A percentile compares a stretch with the other conserved stretches of the same genome.
Evolutionary conservation across 2,888 invertebrate species (phyloP).

Genomic region (Tetropium fuscum): DNA sequence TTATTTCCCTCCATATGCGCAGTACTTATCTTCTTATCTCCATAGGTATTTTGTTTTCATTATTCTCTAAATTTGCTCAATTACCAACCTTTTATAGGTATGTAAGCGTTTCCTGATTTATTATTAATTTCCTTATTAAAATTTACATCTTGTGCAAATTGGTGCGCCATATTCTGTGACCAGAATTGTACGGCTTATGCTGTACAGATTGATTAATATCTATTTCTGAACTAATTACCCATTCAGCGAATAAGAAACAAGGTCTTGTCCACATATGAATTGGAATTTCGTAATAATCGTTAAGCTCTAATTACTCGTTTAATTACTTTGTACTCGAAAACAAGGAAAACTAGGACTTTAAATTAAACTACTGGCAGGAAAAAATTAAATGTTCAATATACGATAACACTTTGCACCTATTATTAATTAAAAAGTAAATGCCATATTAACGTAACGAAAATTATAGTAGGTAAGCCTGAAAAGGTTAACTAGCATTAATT

Average conservation of each 20-base stretch:
- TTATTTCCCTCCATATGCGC: too few relatives aligned
- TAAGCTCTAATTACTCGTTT: constrained; percentile 55
- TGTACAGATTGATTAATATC: constrained; percentile 43
- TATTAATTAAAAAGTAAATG: constrained; percentile 4
- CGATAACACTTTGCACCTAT: constrained; percentile 16
- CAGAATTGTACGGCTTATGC: constrained; percentile 22
- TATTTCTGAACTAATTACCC: constrained; percentile 58
- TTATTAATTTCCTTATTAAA: too few relatives aligned
- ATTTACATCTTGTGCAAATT: not conserved
- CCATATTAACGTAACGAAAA: constrained; percentile 3
- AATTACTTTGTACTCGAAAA: constrained; percentile 54
- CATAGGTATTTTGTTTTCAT: too few relatives aligned
- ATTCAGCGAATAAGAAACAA: constrained; percentile 49
- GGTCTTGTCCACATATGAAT: constrained; percentile 56
- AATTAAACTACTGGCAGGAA: constrained; percentile 10
- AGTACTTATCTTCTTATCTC: too few relatives aligned
- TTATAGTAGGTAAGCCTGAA: constrained; percentile 10
- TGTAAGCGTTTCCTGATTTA: too few relatives aligned
- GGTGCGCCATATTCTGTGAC: not conserved
- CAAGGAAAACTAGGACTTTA: constrained; percentile 46
- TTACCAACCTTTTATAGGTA: too few relatives aligned
- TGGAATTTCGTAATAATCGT: constrained; percentile 54
- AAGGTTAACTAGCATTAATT: constrained; percentile 16
- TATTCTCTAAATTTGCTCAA: too few relatives aligned
- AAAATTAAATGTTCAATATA: constrained; percentile 22